Base-by-base conservation (phyloP, 2,797 vertebrate species). In the Natrix natrix region DNA sequence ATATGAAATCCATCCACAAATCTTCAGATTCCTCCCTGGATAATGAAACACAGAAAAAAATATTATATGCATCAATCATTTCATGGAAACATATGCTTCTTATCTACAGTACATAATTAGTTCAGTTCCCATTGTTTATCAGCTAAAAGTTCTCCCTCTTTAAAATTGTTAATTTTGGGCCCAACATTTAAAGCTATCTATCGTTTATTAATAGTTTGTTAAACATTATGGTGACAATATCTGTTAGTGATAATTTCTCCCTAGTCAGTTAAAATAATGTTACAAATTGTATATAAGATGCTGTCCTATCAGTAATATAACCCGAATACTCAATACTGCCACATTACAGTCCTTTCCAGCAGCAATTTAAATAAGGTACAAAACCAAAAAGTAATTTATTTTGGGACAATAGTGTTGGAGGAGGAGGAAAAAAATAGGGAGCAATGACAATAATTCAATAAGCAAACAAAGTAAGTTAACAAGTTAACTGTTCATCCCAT, bases 1-100 rank as follows among this genome's bases (percentile, higher is more conserved):
- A 89, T 59, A 43, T 89, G 69, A 63, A 88, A 89, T 52, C 69
- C 56, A 89, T 61, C 92, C 55, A 87, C 54, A 69, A 54, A 91
- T 83, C 57, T 37, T 52, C 37, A 37, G 66, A 48, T 83, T 13
- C 57, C 78, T 89, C 32, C 86, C 86, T 91, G 87, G 66, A 89
- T 55, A 43, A 61, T 28, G 57, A 74, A 63, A 93, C 43, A 83
- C 66, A 83, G 69, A 74, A 88, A 11, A 63, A 88, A 83, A 88
- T 20, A 61, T 78, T 14, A 56, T 63, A 86, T 43, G 43, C 57
- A 86, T 26, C 59, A 52, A 89, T 91, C 88, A 59, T 20, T 74
- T n/a, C 7, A 78, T 37, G 22, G 89, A 88, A 93, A 88, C 17
- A 57, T 26, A 43, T 91, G 86, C 63, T 78, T 78, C 86, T 88